Evolutionary conservation across 2,888 invertebrate genomes (phyloP).

Genomic region (Pristionchus exspectatus): DNA sequence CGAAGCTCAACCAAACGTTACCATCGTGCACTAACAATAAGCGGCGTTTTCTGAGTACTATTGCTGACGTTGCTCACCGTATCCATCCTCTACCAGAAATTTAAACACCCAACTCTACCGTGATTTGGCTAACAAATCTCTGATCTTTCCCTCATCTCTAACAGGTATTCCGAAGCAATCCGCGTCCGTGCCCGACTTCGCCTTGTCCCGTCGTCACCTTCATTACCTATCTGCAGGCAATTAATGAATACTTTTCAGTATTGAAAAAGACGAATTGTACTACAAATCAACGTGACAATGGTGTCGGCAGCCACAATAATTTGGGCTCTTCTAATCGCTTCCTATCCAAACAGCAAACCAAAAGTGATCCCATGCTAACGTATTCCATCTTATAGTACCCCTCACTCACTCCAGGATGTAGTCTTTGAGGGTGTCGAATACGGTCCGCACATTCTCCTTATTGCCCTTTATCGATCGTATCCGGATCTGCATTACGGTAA

Average conservation of each 20-base stretch:
- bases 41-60: too few relatives aligned
- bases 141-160: not conserved
- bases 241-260: not conserved
- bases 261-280: not conserved
- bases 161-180: slow-evolving; percentile 33
- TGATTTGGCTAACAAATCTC: too few relatives aligned
- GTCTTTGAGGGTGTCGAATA: slow-evolving; percentile 35
- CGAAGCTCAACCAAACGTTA: too few relatives aligned
- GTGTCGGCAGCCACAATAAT: not conserved
- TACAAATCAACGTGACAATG: not conserved
- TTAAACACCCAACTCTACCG: too few relatives aligned
- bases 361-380: too few relatives aligned
- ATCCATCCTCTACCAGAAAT: too few relatives aligned
- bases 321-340: too few relatives aligned
- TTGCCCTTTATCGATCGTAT: not conserved
- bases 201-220: slow-evolving; percentile 62
- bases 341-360: too few relatives aligned
- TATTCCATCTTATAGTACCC: not conserved
- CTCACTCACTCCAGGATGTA: too few relatives aligned
- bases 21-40: too few relatives aligned
- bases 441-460: slow-evolving; percentile 14
- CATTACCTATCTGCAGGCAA: slow-evolving; percentile 58
- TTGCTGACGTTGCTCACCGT: too few relatives aligned
- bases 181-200: slow-evolving; percentile 7
- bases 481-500: not conserved